phyloP scores from a whole-genome alignment of 2,888 invertebrate species.

The Athetis lepigone region DNA sequence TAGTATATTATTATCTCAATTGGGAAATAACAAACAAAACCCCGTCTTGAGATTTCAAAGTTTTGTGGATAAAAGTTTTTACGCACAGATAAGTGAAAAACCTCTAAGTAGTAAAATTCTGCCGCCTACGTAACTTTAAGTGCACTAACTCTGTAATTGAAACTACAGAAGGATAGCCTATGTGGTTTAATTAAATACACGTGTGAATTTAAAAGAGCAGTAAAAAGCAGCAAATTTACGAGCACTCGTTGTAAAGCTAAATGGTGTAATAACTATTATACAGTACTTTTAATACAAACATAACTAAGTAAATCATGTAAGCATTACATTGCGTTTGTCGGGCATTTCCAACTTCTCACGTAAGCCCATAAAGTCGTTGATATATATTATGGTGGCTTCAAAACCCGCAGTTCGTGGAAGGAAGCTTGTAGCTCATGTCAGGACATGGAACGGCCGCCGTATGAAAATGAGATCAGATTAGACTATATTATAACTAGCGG shows the following conservation, averaged over 20 bases:
- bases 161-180: neutral
- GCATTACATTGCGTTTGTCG: conserved; percentile 38
- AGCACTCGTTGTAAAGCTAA: conserved; percentile 26
- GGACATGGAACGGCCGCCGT: conserved; percentile 51
- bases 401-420: conserved; percentile 69
- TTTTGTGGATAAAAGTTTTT: neutral
- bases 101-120: no score
- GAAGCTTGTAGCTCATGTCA: conserved; percentile 52
- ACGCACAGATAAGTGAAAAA: neutral
- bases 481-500: conserved; percentile 35
- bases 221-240: conserved; percentile 12
- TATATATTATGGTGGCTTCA: conserved; percentile 53
- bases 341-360: conserved; percentile 63
- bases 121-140: no score
- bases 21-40: conserved; percentile 45
- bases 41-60: neutral
- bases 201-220: neutral
- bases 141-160: neutral
- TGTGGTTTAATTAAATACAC: neutral
- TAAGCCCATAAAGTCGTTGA: conserved; percentile 66
- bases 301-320: conserved; percentile 42
- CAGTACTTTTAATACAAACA: conserved; percentile 30
- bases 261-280: conserved; percentile 36
- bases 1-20: conserved; percentile 43
- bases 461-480: conserved; percentile 69